Conservation (phyloP, 2,113 vertebrate species). For the Etia nguti region DNA sequence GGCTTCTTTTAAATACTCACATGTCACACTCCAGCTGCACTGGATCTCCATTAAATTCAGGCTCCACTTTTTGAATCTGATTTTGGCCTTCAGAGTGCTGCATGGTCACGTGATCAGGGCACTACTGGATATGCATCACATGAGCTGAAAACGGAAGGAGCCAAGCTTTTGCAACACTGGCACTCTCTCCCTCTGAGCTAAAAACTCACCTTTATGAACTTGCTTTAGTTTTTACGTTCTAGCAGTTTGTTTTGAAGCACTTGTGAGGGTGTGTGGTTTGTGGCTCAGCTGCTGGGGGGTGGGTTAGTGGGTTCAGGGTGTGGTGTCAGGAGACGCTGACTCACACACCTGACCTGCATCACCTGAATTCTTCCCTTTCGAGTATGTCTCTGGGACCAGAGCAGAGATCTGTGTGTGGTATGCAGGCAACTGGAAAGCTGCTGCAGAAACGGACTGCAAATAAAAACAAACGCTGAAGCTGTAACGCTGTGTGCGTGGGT, state of each 20-base stretch:
- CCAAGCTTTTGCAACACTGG: not conserved
- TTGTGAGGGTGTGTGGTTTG: too few relatives aligned
- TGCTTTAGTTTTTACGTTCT: not conserved
- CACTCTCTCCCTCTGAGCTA: not conserved
- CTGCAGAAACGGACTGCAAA: not conserved
- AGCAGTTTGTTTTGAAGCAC: not conserved
- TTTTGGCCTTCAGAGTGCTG: not conserved
- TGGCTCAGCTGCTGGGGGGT: too few relatives aligned
- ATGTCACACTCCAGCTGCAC: not conserved
- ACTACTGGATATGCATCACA: not conserved
- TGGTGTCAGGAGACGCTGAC: not conserved
- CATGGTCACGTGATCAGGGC: not conserved
- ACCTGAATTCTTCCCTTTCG: not conserved
- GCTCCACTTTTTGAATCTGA: not conserved
- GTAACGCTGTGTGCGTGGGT: not conserved
- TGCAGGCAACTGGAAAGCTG: not conserved
- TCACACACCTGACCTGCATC: not conserved
- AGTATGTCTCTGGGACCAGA: fast-evolving
- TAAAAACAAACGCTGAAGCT: fast-evolving
- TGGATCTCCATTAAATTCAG: not conserved
- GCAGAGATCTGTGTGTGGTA: not conserved
- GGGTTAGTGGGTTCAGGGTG: not conserved
- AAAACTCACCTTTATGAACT: not conserved
- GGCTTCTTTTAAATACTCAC: not conserved
- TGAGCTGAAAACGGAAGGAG: not conserved